A percentile compares a stretch with the other conserved stretches of the same genome.
Conservation (phyloP, 2,113 vertebrate species). For the Peucedramus taeniatus region DNA sequence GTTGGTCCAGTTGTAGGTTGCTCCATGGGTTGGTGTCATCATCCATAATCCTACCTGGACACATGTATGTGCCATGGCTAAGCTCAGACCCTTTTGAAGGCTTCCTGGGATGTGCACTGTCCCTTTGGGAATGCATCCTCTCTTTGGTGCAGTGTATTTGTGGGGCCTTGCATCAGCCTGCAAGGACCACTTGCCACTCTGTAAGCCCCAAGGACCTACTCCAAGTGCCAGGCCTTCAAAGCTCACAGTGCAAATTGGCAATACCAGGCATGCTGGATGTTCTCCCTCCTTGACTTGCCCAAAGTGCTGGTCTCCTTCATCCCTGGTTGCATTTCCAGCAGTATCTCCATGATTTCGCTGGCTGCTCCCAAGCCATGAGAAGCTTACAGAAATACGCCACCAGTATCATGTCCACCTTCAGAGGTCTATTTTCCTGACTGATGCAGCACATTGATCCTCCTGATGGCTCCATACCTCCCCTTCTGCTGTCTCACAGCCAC, state of each 20-base stretch:
- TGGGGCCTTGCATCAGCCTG: background rate
- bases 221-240: background rate
- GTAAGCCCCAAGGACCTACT: background rate
- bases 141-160: background rate
- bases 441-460: fast-evolving
- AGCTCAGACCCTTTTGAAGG: background rate
- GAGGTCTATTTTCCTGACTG: background rate
- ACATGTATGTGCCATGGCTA: background rate
- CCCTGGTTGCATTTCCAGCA: background rate
- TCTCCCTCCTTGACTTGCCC: background rate
- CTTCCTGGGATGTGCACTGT: background rate
- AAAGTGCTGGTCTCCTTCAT: background rate
- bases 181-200: background rate
- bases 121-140: background rate
- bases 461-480: background rate
- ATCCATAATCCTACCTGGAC: fast-evolving
- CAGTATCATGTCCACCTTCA: background rate
- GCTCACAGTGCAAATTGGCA: background rate
- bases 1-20: background rate
- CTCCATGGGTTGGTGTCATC: background rate
- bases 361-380: background rate
- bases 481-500: background rate
- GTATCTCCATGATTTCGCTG: background rate
- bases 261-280: background rate
- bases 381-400: background rate